phyloP scores from a whole-genome alignment of 2,888 invertebrate genomes.

The Kuschelorhynchus macadamiae region DNA sequence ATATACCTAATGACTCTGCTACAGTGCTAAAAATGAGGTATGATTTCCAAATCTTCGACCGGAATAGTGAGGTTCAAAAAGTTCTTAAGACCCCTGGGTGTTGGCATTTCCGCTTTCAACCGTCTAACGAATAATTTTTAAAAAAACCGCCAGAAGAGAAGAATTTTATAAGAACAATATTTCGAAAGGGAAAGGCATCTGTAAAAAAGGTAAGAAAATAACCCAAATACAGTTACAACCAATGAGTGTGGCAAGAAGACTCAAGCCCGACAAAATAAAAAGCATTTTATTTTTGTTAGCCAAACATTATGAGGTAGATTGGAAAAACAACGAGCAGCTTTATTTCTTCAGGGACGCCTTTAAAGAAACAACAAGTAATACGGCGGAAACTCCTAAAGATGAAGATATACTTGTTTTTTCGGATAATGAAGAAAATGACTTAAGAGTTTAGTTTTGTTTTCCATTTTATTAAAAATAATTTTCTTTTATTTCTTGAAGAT shows the following conservation, averaged over 20 bases:
- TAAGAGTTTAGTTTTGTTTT: slow-evolving; percentile 13
- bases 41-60: no score
- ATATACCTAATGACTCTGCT: no score
- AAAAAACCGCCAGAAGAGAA: no score
- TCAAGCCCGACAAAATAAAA: slow-evolving; percentile 37
- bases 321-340: slow-evolving; percentile 14
- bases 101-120: no score
- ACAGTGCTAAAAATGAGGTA: no score
- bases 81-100: no score
- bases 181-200: slow-evolving; percentile 34
- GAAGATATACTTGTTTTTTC: slow-evolving; percentile 22
- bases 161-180: slow-evolving; percentile 33
- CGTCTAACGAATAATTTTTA: no score
- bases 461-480: not conserved
- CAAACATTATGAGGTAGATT: slow-evolving; percentile 28
- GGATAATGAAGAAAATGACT: no score
- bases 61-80: no score
- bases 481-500: no score
- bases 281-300: slow-evolving; percentile 34
- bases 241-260: slow-evolving; percentile 33
- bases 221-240: slow-evolving; percentile 28
- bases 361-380: slow-evolving; percentile 3
- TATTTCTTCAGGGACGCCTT: slow-evolving; percentile 18
- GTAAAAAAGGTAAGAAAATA: slow-evolving; percentile 38
- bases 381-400: not conserved